Conservation (phyloP, 2,797 vertebrate genomes). For the Acrocephalus scirpaceus region DNA sequence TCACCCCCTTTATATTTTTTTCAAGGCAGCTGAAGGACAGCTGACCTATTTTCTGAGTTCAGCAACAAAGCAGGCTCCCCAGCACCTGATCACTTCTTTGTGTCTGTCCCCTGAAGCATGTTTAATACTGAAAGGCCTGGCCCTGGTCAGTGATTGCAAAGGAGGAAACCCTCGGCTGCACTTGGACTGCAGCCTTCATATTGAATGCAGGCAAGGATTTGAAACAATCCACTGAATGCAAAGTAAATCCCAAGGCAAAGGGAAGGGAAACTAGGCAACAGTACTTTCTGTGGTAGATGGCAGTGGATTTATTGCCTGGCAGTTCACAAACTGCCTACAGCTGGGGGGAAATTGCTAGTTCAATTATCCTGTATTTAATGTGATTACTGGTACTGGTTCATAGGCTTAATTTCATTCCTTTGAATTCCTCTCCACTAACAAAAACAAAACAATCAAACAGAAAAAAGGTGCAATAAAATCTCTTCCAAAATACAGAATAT, state of each 20-base stretch:
- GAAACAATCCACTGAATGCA: neutral
- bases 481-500: neutral
- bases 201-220: neutral
- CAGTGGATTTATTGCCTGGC: conserved; percentile 18
- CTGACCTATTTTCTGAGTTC: conserved; percentile 53
- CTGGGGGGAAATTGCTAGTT: conserved; percentile 36
- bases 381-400: conserved; percentile 36
- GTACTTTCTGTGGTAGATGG: conserved; percentile 31
- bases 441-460: neutral
- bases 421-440: conserved; percentile 9
- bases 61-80: neutral
- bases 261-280: conserved; percentile 7
- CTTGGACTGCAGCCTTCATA: neutral
- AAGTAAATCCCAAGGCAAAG: conserved; percentile 30
- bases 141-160: neutral
- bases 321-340: conserved; percentile 43
- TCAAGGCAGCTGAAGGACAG: conserved; percentile 7
- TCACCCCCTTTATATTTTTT: neutral
- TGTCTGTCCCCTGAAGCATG: conserved; percentile 30
- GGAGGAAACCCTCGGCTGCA: neutral
- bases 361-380: conserved; percentile 27
- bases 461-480: neutral
- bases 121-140: neutral
- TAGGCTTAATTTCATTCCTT: conserved; percentile 26
- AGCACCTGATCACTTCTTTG: conserved; percentile 47